A percentile compares a stretch with the other conserved stretches of the same genome.
These are phyloP conservation scores for Periophthalmus modestus DNA, from an alignment of 2,113 vertebrate genomes.

Conservation along the genomic window DNA sequence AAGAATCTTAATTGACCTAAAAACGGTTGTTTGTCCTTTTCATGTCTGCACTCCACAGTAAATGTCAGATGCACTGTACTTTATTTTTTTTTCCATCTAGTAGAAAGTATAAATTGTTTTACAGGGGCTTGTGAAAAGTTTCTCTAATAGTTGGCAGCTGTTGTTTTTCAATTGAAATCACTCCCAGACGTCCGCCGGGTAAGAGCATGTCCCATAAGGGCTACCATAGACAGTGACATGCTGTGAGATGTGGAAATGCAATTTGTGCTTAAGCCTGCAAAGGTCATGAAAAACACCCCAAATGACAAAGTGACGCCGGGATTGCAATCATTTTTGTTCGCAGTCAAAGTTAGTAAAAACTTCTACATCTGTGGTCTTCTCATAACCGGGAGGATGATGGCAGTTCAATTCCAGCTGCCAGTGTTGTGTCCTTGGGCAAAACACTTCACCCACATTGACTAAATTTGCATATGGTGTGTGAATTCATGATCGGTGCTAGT, in stretches of 20 bases:
- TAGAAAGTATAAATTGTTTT: neutral
- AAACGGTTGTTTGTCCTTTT: neutral
- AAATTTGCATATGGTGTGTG: too few species aligned
- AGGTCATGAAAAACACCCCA: neutral
- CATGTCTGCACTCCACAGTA: neutral
- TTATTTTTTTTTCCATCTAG: neutral
- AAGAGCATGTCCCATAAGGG: neutral
- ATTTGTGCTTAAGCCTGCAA: neutral
- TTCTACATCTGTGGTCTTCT: too few species aligned
- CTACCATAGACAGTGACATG: neutral
- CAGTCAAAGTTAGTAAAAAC: too few species aligned
- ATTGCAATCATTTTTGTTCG: neutral
- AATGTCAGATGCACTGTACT: neutral
- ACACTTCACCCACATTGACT: too few species aligned
- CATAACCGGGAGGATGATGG: too few species aligned
- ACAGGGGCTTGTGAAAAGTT: neutral
- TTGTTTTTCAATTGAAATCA: neutral
- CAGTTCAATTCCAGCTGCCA: too few species aligned
- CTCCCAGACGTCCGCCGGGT: neutral
- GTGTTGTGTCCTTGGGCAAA: too few species aligned
- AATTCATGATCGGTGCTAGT: too few species aligned
- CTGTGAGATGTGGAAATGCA: neutral
- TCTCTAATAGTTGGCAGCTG: neutral
- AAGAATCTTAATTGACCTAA: too few species aligned
- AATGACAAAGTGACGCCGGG: neutral